Evolutionary conservation across 2,888 invertebrate species (phyloP).

Genomic region (Lamellibrachia columna): DNA sequence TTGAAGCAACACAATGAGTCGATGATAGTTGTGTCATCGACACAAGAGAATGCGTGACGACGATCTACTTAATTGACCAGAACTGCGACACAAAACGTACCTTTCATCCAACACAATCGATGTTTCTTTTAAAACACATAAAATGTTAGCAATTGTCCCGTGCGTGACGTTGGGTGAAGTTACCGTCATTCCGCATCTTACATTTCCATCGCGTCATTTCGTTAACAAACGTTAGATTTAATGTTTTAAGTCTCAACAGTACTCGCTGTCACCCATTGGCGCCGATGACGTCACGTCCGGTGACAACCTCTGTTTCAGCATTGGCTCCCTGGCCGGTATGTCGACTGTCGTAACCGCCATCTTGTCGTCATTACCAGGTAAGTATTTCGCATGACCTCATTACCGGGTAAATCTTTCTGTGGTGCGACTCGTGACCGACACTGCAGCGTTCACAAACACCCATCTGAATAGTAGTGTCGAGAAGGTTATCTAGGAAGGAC

Average conservation of each 20-base stretch:
- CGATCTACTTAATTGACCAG: too few species aligned
- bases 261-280: too few species aligned
- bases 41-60: too few species aligned
- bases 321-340: conserved; percentile 20
- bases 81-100: too few species aligned
- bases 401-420: background rate
- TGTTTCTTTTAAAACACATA: too few species aligned
- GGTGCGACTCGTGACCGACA: background rate
- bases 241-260: background rate
- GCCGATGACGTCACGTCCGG: background rate
- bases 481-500: background rate
- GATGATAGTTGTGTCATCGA: too few species aligned
- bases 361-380: background rate
- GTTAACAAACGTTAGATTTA: background rate
- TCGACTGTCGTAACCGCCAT: conserved; percentile 22
- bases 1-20: too few species aligned
- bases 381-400: background rate
- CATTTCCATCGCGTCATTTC: too few species aligned
- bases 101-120: too few species aligned
- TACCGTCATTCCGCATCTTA: too few species aligned
- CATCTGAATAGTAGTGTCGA: background rate
- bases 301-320: conserved; percentile 13
- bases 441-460: background rate
- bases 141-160: too few species aligned
- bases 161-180: too few species aligned